Conservation (phyloP, 2,797 vertebrate species). For the Phalanger gymnotis region DNA sequence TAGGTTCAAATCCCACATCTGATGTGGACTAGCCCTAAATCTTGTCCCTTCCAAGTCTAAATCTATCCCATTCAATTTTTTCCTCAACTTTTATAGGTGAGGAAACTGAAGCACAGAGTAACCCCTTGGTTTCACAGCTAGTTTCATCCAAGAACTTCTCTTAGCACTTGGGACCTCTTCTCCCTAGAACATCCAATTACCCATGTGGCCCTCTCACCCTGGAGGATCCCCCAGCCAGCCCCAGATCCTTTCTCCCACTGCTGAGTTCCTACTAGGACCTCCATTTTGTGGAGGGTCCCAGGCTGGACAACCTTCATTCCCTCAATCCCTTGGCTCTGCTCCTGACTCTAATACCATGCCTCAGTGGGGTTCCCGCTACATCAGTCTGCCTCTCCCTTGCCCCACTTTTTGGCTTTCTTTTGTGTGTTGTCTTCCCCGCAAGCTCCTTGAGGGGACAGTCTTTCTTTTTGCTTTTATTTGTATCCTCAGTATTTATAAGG, state of each 20-base stretch:
- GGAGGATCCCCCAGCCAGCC: not conserved
- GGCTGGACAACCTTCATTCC: not conserved
- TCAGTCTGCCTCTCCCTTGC: not conserved
- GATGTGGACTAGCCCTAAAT: not conserved
- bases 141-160: not conserved
- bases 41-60: not conserved
- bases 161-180: not conserved
- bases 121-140: not conserved
- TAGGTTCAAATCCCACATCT: not conserved
- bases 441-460: not conserved
- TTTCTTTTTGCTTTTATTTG: not conserved
- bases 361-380: not conserved
- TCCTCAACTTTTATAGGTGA: not conserved
- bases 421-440: not conserved
- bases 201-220: no score
- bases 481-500: not conserved
- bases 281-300: not conserved
- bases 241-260: not conserved
- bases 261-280: not conserved
- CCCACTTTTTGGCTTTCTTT: not conserved
- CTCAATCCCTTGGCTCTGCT: not conserved
- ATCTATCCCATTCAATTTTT: not conserved
- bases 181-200: not conserved
- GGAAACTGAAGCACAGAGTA: not conserved
- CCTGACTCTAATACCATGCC: not conserved